Evolutionary conservation across 2,888 invertebrate species (phyloP).

Genomic region (Agrochola macilenta): DNA sequence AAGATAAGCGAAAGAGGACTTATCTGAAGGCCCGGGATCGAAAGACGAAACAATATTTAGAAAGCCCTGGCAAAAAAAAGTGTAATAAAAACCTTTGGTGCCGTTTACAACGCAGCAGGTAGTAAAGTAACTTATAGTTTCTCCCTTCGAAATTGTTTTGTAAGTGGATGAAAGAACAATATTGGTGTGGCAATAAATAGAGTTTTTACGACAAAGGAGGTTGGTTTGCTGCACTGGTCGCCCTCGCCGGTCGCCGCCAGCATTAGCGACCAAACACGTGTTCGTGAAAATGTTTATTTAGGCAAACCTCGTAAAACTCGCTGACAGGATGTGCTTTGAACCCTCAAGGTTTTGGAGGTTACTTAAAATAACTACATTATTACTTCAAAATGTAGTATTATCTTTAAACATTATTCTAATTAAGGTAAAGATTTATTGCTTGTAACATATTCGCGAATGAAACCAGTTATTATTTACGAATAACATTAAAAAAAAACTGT

Average conservation of each 20-base stretch:
- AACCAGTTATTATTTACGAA: constrained; percentile 47
- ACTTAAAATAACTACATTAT: constrained; percentile 75
- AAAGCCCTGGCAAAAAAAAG: constrained; percentile 78
- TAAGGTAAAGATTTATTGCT: constrained; percentile 40
- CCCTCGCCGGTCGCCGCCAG: constrained; percentile 70
- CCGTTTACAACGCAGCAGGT: constrained; percentile 82
- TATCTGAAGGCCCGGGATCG: constrained; percentile 80
- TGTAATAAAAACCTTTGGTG: constrained; percentile 77
- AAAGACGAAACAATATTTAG: constrained; percentile 81
- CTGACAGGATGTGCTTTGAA: constrained; percentile 88
- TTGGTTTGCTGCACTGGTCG: constrained; percentile 70
- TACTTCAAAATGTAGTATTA: constrained; percentile 47
- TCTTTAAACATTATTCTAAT: constrained; percentile 49
- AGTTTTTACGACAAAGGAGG: constrained; percentile 77
- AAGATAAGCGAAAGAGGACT: constrained; percentile 82
- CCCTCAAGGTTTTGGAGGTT: constrained; percentile 87
- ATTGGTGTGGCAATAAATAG: constrained; percentile 81
- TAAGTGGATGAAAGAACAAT: constrained; percentile 79
- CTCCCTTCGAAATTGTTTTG: constrained; percentile 76
- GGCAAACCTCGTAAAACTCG: constrained; percentile 86
- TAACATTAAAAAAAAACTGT: constrained; percentile 54
- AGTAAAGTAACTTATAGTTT: constrained; percentile 76
- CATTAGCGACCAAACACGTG: constrained; percentile 84
- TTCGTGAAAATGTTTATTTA: constrained; percentile 87
- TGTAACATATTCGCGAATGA: constrained; percentile 35